Evolutionary conservation across 2,797 vertebrate species (phyloP).

Genomic region (Hippopotamyrus pictus): DNA sequence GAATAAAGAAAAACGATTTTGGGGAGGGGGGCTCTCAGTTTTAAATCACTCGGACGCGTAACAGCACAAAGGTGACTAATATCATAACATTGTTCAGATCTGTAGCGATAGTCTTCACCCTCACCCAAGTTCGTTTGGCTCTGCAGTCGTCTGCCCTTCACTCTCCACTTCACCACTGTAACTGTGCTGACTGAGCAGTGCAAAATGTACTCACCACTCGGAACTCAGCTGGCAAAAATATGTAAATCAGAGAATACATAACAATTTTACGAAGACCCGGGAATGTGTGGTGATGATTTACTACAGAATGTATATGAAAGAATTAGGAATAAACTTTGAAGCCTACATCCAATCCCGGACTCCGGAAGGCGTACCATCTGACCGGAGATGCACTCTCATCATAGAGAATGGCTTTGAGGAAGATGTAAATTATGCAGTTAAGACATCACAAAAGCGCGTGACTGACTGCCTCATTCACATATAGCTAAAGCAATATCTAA

Average conservation of each 20-base stretch:
- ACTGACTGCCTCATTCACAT: background rate
- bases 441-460: background rate
- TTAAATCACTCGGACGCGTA: background rate
- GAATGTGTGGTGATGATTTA: background rate
- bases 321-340: background rate
- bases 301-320: background rate
- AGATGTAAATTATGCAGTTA: background rate
- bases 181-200: too few species aligned
- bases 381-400: background rate
- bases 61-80: background rate
- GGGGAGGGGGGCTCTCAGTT: background rate
- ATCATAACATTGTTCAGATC: background rate
- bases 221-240: background rate
- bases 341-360: background rate
- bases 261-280: background rate
- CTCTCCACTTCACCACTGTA: background rate
- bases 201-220: background rate
- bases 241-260: background rate
- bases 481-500: background rate
- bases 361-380: background rate
- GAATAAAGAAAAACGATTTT: background rate
- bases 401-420: background rate
- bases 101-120: background rate
- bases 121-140: background rate
- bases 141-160: background rate